Base-by-base conservation (phyloP, 2,888 invertebrate genomes). In the Branchellion lobata region DNA sequence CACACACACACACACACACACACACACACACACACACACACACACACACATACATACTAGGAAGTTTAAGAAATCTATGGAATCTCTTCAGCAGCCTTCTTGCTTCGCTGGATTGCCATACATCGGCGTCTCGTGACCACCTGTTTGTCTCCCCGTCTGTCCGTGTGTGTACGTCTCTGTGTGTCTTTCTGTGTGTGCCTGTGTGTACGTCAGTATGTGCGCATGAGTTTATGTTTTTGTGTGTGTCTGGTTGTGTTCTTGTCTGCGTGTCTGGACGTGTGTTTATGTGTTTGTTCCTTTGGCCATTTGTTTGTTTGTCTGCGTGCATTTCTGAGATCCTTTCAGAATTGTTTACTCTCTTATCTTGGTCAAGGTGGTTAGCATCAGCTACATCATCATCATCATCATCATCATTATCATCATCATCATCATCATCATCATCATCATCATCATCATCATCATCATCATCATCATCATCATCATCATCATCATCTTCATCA, bases 401-500 rank as follows among this genome's bases (percentile, higher is more conserved):
- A 77, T 61, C 36, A 34, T 61, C 57, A 77, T 77, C 34, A 65
- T 65, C 65, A 77, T 77, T 65, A 65, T 61, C 65, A 77, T 65
- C 77, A 8, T 77, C 65, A 5, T 65, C 77, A 3, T 77, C 77
- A 65, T 77, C 77, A 34, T 77, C 77, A 34, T 77, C 77, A 34
- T 77, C 77, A 61, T 77, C 77, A 77, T 77, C 77, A 53, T 76
- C 74, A 74, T 74, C 74, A 74, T 40, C 36, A 40, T 47, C 40
- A 74, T 40, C 40, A 47, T 47, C 47, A 47, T 51, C 74, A 34
- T 74, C 29, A 74, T 69, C 69, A 69, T 33, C 34, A 31, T 33
- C 69, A 69, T 33, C 69, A 31, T 69, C 34, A 31, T 69, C 74
- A 51, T 74, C 74, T 5, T 74, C 74, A 75, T 75, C 53, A 53